Percentiles rank a stretch among this genome's conserved stretches.
Conservation (phyloP, 2,888 invertebrate species). For the Orthosia gothica region DNA sequence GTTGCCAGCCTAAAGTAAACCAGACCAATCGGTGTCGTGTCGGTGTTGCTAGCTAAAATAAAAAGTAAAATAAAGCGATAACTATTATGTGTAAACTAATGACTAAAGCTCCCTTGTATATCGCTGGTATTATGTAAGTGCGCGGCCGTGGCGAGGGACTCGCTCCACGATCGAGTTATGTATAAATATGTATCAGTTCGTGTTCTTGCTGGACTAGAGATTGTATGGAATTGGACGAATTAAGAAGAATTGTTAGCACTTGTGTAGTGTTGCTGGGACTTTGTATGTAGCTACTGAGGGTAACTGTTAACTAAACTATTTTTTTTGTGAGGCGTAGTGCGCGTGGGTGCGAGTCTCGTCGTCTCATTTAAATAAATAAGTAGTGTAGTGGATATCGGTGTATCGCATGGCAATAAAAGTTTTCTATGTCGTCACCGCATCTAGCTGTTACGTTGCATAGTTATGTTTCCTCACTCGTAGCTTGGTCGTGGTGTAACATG, state of each 20-base stretch:
- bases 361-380: constrained; percentile 61
- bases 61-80: constrained; percentile 74
- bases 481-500: constrained; percentile 33
- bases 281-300: constrained; percentile 22
- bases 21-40: constrained; percentile 90
- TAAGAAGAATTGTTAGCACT: constrained; percentile 11
- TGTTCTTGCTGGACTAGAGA: constrained; percentile 22
- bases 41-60: constrained; percentile 84
- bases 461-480: constrained; percentile 27
- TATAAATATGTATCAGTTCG: constrained; percentile 37
- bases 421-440: constrained; percentile 61
- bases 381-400: constrained; percentile 75
- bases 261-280: constrained; percentile 1
- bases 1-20: constrained; percentile 79
- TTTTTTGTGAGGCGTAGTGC: background rate
- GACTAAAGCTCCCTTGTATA: constrained; percentile 79
- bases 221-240: constrained; percentile 17
- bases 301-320: background rate
- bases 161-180: constrained; percentile 39
- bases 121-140: constrained; percentile 73
- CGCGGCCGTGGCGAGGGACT: constrained; percentile 62
- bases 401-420: constrained; percentile 83
- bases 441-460: constrained; percentile 30
- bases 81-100: constrained; percentile 76
- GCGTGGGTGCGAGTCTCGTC: constrained; percentile 46